Evolutionary conservation across 2,113 vertebrate genomes (phyloP).

Genomic region (Canis aureus): DNA sequence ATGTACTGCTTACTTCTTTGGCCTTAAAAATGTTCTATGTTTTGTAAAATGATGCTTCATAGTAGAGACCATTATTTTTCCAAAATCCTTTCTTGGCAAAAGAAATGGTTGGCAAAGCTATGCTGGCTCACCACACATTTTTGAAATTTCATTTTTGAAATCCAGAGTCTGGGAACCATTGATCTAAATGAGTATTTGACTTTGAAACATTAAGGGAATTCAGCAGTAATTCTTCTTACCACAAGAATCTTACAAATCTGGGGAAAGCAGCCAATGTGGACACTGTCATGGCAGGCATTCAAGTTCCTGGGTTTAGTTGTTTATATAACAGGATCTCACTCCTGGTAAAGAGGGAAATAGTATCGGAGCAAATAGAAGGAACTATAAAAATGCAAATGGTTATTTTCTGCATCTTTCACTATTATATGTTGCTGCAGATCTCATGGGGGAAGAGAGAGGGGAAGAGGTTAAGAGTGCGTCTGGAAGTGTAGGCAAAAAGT

Average conservation of each 20-base stretch:
- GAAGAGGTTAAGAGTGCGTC: not conserved
- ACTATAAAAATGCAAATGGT: not conserved
- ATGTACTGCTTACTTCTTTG: not conserved
- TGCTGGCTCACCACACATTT: conserved; percentile 37
- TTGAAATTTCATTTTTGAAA: conserved; percentile 67
- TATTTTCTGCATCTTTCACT: not conserved
- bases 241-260: conserved; percentile 73
- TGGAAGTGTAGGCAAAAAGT: not conserved
- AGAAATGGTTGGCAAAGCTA: conserved; percentile 26
- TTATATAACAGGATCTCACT: conserved; percentile 30
- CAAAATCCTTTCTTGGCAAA: conserved; percentile 54
- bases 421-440: not conserved
- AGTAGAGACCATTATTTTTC: conserved; percentile 32
- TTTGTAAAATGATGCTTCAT: conserved; percentile 52
- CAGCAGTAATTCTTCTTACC: conserved; percentile 58
- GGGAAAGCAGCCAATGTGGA: conserved; percentile 29
- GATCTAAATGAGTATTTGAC: conserved; percentile 20
- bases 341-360: not conserved
- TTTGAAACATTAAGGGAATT: conserved; percentile 49
- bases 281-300: not conserved
- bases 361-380: not conserved
- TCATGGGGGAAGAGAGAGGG: not conserved
- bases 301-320: conserved; percentile 3
- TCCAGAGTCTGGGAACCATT: conserved; percentile 29
- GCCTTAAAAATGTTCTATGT: not conserved